Percentiles rank a stretch among this genome's conserved stretches.
These are phyloP conservation scores for Pipistrellus kuhlii DNA, from an alignment of 2,797 vertebrate genomes.

Conservation along the genomic window DNA sequence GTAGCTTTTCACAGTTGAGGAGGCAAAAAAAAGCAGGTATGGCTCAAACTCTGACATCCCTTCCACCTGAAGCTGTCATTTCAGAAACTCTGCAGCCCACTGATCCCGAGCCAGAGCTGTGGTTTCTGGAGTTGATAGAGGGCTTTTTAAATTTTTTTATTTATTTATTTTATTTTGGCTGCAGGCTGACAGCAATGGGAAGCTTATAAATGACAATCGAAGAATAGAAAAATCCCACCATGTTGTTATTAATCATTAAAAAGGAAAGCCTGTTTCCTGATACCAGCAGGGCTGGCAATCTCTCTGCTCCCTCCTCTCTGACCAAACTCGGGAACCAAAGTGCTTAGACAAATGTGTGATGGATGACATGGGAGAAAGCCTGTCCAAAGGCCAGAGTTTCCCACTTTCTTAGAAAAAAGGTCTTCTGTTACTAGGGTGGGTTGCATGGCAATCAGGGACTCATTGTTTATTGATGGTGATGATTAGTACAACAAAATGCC, in stretches of 20 bases:
- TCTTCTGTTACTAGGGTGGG: neutral
- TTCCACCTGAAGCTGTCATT: conserved; percentile 54
- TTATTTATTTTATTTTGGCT: conserved; percentile 41
- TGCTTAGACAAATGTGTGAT: neutral
- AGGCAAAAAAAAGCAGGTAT: conserved; percentile 32
- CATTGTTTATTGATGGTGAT: conserved; percentile 11
- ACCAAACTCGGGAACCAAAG: neutral
- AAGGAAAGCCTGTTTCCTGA: conserved; percentile 37
- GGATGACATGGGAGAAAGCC: neutral
- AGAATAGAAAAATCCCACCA: conserved; percentile 57
- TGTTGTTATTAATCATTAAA: conserved; percentile 65
- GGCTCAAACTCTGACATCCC: conserved; percentile 50
- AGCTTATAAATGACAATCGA: conserved; percentile 63
- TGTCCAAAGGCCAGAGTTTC: neutral
- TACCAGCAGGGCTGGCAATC: neutral
- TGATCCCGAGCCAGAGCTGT: conserved; percentile 63
- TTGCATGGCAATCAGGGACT: neutral
- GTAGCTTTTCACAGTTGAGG: conserved; percentile 53
- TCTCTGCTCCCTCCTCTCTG: neutral
- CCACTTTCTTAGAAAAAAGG: conserved; percentile 46
- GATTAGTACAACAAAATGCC: neutral
- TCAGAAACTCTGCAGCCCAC: conserved; percentile 2
- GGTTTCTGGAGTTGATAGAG: conserved; percentile 16
- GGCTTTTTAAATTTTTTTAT: neutral
- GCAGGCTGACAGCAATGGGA: conserved; percentile 47